A percentile compares a stretch with the other conserved stretches of the same genome.
Evolutionary conservation across 2,797 vertebrate genomes (phyloP).

Genomic region (Neoniphon sammara): DNA sequence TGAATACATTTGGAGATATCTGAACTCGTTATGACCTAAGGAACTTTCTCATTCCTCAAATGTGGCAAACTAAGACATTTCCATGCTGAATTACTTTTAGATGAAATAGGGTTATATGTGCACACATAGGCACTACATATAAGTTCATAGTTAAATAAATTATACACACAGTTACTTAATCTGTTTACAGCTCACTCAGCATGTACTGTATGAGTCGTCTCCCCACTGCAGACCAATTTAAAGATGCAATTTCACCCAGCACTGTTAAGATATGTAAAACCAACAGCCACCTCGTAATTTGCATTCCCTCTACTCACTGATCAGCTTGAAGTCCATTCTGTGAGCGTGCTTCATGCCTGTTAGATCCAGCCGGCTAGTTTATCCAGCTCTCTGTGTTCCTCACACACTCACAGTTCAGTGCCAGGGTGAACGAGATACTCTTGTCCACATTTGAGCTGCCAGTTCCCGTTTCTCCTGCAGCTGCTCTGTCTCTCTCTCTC

Average conservation of each 20-base stretch:
- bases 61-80: no score
- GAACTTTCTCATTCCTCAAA: background rate
- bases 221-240: no score
- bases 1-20: no score
- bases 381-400: conserved; percentile 17
- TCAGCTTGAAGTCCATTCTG: conserved; percentile 79
- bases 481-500: conserved; percentile 60
- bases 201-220: no score
- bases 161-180: no score
- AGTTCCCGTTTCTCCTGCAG: conserved; percentile 78
- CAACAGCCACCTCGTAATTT: conserved; percentile 26
- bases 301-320: conserved; percentile 84
- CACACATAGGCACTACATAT: no score
- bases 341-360: conserved; percentile 80
- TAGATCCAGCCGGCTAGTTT: conserved; percentile 59
- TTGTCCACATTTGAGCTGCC: conserved; percentile 84
- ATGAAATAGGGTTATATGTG: no score
- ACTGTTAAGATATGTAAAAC: background rate
- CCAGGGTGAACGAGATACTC: conserved; percentile 72
- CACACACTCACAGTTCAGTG: conserved; percentile 69
- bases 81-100: no score
- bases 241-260: background rate
- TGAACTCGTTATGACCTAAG: background rate
- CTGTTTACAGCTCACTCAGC: no score
- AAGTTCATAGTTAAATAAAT: no score